phyloP scores from a whole-genome alignment of 2,797 vertebrate species.

The Chiloscyllium punctatum region DNA sequence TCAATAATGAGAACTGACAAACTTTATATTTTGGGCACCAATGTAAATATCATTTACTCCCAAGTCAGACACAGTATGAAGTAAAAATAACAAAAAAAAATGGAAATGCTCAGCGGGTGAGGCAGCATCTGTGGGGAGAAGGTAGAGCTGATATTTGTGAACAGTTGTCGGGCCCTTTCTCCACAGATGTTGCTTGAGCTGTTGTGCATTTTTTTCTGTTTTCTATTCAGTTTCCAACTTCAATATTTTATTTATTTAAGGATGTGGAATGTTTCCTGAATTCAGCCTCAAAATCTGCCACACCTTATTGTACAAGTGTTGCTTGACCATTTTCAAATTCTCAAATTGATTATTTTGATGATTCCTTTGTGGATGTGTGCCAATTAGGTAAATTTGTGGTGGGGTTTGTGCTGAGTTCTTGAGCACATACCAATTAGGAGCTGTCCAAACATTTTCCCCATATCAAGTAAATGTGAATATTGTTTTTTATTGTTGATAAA shows the following conservation, averaged over 20 bases:
- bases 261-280: background rate
- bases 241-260: background rate
- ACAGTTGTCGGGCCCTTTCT: background rate
- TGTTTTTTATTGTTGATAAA: background rate
- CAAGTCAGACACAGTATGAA: background rate
- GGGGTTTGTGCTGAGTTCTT: background rate
- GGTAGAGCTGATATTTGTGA: background rate
- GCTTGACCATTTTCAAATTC: background rate
- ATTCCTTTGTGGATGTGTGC: background rate
- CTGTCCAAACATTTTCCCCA: background rate
- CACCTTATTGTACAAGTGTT: background rate
- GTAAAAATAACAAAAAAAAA: background rate
- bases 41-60: background rate
- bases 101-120: background rate
- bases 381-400: background rate
- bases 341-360: background rate
- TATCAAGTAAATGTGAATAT: background rate
- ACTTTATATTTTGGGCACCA: background rate
- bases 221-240: background rate
- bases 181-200: background rate
- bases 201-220: background rate
- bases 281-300: conserved; percentile 15
- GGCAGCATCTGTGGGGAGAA: background rate
- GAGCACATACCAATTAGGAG: background rate
- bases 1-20: background rate